phyloP scores from a whole-genome alignment of 92 coral and sea anemone species.

The Plumapathes pennacea region DNA sequence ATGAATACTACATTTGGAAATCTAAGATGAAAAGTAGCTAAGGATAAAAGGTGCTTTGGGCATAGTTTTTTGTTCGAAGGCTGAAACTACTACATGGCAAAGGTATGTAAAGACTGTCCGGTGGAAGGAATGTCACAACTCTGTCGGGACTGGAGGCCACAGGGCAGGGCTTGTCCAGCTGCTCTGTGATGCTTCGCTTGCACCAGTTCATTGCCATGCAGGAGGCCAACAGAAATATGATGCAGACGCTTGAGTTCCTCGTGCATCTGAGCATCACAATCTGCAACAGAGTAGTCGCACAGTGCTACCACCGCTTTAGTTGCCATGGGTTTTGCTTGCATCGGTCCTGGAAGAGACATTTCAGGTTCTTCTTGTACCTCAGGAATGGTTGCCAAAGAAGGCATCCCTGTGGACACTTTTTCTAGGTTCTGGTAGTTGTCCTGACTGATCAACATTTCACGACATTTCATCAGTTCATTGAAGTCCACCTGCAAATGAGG shows the following conservation, averaged over 20 bases:
- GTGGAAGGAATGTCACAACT: conserved; percentile 51
- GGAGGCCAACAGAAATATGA: conserved; percentile 50
- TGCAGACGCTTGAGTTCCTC: conserved; percentile 70
- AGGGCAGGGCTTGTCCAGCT: conserved; percentile 47
- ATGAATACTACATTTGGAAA: not conserved
- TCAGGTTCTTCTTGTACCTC: conserved; percentile 54
- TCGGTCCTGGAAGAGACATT: conserved; percentile 53
- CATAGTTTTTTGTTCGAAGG: conserved; percentile 57
- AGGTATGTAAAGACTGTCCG: conserved; percentile 63
- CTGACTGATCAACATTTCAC: conserved; percentile 34
- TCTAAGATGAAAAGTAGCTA: not conserved
- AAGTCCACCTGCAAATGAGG: conserved; percentile 51
- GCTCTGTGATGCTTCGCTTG: conserved; percentile 43
- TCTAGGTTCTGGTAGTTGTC: conserved; percentile 23
- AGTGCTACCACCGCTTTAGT: conserved; percentile 23
- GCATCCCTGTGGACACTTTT: too few species aligned
- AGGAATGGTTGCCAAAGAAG: conserved; percentile 64
- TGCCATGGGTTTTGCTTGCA: conserved; percentile 41
- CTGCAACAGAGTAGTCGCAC: conserved; percentile 23
- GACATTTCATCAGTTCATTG: conserved; percentile 63
- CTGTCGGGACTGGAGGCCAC: conserved; percentile 51
- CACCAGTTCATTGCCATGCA: conserved; percentile 51
- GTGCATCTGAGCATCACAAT: conserved; percentile 36
- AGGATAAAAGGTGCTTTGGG: conserved; percentile 32
- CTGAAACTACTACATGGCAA: conserved; percentile 70